phyloP scores from a whole-genome alignment of 2,113 vertebrate species.

The Ceyx margarethae region DNA sequence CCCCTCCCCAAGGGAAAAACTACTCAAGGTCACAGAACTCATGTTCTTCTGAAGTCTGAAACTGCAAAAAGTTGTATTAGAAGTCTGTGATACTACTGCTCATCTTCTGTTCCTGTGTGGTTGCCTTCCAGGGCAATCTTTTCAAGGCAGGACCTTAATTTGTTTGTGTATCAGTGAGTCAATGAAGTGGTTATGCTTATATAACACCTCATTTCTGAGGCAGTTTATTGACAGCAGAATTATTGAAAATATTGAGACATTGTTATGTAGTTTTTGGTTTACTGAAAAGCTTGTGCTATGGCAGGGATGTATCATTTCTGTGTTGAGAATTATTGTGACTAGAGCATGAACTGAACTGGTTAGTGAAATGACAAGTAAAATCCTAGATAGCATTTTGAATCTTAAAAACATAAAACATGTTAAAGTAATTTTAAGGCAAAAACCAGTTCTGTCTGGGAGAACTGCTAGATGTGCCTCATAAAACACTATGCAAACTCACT shows the following conservation, averaged over 20 bases:
- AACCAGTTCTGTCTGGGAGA: background rate
- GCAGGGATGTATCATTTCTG: background rate
- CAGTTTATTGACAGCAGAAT: background rate
- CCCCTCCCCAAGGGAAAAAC: background rate
- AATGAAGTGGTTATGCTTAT: background rate
- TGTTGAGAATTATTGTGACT: background rate
- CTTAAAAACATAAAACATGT: background rate
- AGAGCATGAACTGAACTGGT: background rate
- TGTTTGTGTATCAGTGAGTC: background rate
- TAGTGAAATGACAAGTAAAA: background rate
- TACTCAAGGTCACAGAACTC: background rate
- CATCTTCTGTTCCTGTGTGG: background rate
- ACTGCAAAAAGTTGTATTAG: background rate
- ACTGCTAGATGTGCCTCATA: background rate
- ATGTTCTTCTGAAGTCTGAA: background rate
- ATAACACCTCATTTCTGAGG: background rate
- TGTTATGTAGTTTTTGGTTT: background rate
- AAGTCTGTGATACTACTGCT: background rate
- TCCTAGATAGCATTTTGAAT: background rate
- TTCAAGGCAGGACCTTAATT: background rate
- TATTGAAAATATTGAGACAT: background rate
- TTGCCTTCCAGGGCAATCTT: background rate
- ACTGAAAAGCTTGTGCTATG: background rate
- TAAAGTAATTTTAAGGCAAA: background rate
- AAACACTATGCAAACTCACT: accelerated